Evolutionary conservation across 2,797 vertebrate species (phyloP), one percentile per base, ranked within the genome.

Genomic region (Centropyge bicolor): DNA sequence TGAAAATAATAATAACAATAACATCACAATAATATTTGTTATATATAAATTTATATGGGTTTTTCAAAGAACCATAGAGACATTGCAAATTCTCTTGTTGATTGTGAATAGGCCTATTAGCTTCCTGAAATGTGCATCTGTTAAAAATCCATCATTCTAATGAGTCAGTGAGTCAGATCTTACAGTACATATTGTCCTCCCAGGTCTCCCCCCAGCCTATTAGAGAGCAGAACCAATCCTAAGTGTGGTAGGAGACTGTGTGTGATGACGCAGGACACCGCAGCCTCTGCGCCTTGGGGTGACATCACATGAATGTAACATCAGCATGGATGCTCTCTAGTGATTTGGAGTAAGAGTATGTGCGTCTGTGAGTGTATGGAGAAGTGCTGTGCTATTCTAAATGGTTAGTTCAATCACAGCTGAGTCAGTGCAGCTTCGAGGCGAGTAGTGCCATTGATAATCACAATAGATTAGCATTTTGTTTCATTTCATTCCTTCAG

Each of bases 251-350:
- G 41, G 40, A 24, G 74, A 76, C 48, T 49, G 73, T 55, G 70
- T 78, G 75, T 74, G 66, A 83, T 88, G 89, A 78, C 67, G 84
- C 81, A 77, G 81, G 68, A 73, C 19, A 17, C 54, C 48, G 40
- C 24, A 31, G 65, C 54, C 31, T n/a, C 48, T 3, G 4, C 62
- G 57, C 76, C 76, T 69, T 8, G 38, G 49, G 74, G 71, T 83
- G 66, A 76, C 69, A 65, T 36, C 38, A 40, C 49, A 74, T 80
- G 73, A 87, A 73, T 65, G 71, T 43, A 76, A 74, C 77, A 81
- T 87, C 81, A 83, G 71, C 49, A 35, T 45, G 9, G 70, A 83
- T 2, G 22, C 55, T 80, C 84, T 71, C 59, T 57, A 59, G 56
- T 59, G 76, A 74, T 57, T 73, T 73, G 11, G 22, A 65, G 31